These are phyloP conservation scores for Karalla daura DNA, from an alignment of 2,797 vertebrate genomes.

Conservation along the genomic window DNA sequence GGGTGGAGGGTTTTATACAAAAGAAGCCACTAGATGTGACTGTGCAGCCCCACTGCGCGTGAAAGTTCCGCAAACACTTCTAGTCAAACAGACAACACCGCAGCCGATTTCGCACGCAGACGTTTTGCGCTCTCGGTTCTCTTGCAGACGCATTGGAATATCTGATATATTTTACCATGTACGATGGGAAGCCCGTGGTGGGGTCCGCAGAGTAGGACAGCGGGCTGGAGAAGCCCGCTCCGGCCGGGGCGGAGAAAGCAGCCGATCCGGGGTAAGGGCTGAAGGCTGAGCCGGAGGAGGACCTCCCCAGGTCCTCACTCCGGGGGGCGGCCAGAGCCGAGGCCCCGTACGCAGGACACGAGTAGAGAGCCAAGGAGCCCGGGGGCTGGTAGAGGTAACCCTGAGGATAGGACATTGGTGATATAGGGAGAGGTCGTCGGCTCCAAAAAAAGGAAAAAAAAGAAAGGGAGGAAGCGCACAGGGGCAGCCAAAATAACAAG, in stretches of 20 bases:
- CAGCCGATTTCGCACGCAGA: too few relatives aligned
- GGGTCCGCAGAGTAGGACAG: slow-evolving; percentile 95
- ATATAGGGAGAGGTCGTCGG: slow-evolving; percentile 67
- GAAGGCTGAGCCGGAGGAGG: slow-evolving; percentile 93
- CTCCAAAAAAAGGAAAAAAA: slow-evolving; percentile 66
- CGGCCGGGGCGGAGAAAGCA: slow-evolving; percentile 94
- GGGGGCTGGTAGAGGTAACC: slow-evolving; percentile 99
- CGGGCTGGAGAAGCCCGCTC: slow-evolving; percentile 92
- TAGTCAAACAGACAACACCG: too few relatives aligned
- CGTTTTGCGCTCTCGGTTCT: not conserved
- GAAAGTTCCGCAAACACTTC: slow-evolving; percentile 38
- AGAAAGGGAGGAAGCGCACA: too few relatives aligned
- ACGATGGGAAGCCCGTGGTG: slow-evolving; percentile 93
- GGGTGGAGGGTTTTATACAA: slow-evolving; percentile 27
- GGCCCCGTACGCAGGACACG: slow-evolving; percentile 95
- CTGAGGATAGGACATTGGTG: slow-evolving; percentile 99
- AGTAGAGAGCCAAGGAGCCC: slow-evolving; percentile 97
- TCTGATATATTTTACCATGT: slow-evolving; percentile 89
- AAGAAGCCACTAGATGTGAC: slow-evolving; percentile 34
- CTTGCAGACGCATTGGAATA: not conserved
- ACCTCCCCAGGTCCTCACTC: slow-evolving; percentile 94
- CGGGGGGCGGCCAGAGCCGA: slow-evolving; percentile 94
- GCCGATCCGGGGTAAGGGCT: slow-evolving; percentile 97
- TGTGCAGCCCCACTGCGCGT: not conserved
- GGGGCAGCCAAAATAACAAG: slow-evolving; percentile 69